phyloP scores from a whole-genome alignment of 2,888 invertebrate species.

The Ellobium chinense region DNA sequence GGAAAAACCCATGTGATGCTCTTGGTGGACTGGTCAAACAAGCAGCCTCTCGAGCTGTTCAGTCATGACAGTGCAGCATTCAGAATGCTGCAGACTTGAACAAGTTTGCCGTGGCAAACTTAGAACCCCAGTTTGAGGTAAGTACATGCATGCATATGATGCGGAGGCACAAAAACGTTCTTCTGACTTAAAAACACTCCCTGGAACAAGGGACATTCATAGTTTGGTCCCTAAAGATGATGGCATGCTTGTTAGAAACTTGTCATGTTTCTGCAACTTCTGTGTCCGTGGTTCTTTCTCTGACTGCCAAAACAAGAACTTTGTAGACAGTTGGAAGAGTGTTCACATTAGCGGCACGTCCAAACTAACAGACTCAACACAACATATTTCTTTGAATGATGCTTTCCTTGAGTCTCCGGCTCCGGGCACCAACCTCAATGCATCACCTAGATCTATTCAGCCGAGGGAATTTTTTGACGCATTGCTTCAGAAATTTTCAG shows the following conservation, averaged over 20 bases:
- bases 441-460: background rate
- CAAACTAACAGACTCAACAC: background rate
- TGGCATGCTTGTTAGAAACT: background rate
- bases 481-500: background rate
- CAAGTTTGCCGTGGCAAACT: background rate
- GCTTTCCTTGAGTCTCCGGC: background rate
- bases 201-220: background rate
- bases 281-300: background rate
- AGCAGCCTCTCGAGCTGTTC: background rate
- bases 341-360: background rate
- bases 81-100: background rate
- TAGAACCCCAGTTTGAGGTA: background rate
- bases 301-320: background rate
- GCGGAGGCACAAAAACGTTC: background rate
- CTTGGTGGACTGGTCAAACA: conserved; percentile 15
- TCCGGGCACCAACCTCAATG: background rate
- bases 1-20: conserved; percentile 29
- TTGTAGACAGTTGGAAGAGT: background rate
- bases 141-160: background rate
- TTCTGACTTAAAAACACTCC: background rate
- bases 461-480: background rate
- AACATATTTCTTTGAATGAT: background rate
- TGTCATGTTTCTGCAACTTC: background rate
- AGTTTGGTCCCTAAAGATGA: background rate
- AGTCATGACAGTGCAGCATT: background rate